A percentile compares a stretch with the other conserved stretches of the same genome.
Conservation (phyloP, 2,797 vertebrate species). For the Onychomys arenicola region DNA sequence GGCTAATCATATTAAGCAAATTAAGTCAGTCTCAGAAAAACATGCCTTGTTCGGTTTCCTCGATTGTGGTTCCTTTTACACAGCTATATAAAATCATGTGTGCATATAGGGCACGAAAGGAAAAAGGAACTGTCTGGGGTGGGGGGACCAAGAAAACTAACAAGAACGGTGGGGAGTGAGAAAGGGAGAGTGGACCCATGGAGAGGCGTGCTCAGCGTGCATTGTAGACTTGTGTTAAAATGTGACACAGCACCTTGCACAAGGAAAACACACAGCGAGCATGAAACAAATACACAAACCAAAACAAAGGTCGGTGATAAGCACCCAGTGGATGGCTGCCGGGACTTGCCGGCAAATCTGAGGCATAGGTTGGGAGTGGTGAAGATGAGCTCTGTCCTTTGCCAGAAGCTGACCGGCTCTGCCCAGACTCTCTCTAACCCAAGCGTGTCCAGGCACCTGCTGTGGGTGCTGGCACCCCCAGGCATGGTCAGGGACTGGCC, state of each 20-base stretch:
- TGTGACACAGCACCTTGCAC: no score
- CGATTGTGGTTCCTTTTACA: neutral
- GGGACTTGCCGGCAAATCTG: neutral
- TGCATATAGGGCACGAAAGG: no score
- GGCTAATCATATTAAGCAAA: neutral
- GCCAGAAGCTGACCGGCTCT: constrained; percentile 36
- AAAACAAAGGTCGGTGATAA: neutral
- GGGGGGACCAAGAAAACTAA: neutral
- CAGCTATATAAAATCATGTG: neutral
- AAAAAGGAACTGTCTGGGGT: neutral
- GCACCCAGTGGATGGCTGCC: neutral
- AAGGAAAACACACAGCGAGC: neutral
- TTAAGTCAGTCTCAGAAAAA: neutral
- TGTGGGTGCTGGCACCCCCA: constrained; percentile 70
- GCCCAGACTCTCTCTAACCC: constrained; percentile 45
- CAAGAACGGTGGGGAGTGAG: no score
- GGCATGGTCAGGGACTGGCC: constrained; percentile 54
- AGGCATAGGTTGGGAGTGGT: neutral
- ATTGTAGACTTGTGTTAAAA: no score
- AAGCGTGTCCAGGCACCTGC: constrained; percentile 78
- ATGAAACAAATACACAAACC: neutral
- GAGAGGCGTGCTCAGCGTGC: no score
- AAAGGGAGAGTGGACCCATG: rapidly evolving
- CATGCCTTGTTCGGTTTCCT: neutral
- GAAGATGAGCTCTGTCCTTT: constrained; percentile 43